Evolutionary conservation across 2,888 invertebrate species (phyloP).

Genomic region (Terebella lapidaria): DNA sequence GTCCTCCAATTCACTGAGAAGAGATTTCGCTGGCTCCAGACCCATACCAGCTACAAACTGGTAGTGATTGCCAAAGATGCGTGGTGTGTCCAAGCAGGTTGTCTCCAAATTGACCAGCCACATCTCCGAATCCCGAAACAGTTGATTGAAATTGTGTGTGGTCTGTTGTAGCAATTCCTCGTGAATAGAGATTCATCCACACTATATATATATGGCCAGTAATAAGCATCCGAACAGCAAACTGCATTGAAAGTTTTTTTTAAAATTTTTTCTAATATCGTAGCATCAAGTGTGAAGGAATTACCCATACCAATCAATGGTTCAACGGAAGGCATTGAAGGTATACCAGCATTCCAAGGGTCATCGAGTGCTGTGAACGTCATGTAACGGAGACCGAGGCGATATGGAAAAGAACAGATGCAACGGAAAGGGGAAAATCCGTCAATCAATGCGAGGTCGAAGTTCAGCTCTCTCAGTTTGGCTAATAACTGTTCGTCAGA

Average conservation of each 20-base stretch:
- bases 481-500: not conserved
- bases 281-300: not conserved
- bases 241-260: not conserved
- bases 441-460: conserved; percentile 6
- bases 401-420: conserved; percentile 7
- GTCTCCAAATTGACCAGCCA: conserved; percentile 7
- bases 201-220: too few relatives aligned
- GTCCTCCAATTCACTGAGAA: not conserved
- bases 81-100: conserved; percentile 5
- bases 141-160: not conserved
- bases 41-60: not conserved
- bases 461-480: not conserved
- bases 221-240: not conserved
- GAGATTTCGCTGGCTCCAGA: not conserved
- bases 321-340: conserved; percentile 9
- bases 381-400: conserved; percentile 5
- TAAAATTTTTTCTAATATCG: conserved; percentile 2
- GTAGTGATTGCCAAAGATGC: not conserved
- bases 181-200: not conserved
- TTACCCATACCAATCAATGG: not conserved
- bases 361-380: conserved; percentile 1
- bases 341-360: not conserved
- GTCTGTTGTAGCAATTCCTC: not conserved
- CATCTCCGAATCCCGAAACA: conserved; percentile 7
- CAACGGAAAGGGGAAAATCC: not conserved